These are phyloP conservation scores for Trogon surrucura DNA, from an alignment of 2,113 vertebrate species.

Conservation along the genomic window DNA sequence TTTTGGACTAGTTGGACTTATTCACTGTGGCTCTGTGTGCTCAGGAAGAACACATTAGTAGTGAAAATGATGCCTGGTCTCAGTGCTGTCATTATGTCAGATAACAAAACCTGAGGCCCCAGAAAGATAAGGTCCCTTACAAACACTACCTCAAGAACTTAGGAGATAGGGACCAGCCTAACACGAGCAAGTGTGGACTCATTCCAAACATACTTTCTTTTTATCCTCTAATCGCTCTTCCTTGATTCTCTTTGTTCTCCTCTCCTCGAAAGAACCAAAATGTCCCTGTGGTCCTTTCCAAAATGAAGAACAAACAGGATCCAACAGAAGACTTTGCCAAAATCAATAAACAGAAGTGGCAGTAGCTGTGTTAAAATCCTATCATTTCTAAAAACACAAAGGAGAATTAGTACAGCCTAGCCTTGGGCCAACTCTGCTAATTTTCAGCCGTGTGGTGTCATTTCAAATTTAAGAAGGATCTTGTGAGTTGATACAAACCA, in stretches of 20 bases:
- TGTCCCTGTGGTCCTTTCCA: not conserved
- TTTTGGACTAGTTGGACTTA: not conserved
- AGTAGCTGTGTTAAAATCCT: constrained; percentile 6
- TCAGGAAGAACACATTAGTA: not conserved
- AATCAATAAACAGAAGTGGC: not conserved
- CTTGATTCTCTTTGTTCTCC: not conserved
- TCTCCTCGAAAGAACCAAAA: not conserved
- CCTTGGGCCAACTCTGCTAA: constrained; percentile 8
- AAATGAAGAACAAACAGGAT: not conserved
- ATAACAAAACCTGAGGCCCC: not conserved
- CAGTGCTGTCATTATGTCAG: not conserved
- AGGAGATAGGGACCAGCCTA: not conserved
- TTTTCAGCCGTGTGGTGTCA: not conserved
- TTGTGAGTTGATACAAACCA: constrained; percentile 42
- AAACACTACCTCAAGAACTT: not conserved
- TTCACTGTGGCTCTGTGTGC: not conserved
- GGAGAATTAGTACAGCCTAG: not conserved
- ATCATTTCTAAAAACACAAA: not conserved
- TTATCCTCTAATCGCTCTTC: not conserved
- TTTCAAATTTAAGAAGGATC: not conserved
- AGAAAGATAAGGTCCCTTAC: not conserved
- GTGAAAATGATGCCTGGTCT: not conserved
- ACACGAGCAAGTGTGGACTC: not conserved
- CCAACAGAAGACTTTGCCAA: not conserved
- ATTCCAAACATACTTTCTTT: constrained; percentile 23